These are phyloP conservation scores for Malacoctenus gilli DNA, from an alignment of 2,797 vertebrate genomes.

Conservation along the genomic window DNA sequence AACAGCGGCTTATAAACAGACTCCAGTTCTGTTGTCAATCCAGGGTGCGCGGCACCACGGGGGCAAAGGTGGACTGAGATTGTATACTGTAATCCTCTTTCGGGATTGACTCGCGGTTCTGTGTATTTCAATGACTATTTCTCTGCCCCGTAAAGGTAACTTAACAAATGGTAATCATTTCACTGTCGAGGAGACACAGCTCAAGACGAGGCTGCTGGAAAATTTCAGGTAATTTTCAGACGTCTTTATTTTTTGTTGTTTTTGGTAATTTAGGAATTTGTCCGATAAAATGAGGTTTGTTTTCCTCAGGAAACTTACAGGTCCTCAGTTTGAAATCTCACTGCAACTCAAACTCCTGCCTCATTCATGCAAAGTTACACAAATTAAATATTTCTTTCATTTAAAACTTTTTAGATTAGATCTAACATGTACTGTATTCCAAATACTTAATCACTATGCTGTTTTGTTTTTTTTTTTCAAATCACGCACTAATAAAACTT, in stretches of 20 bases:
- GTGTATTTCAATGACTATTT: constrained; percentile 34
- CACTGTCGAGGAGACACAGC: constrained; percentile 31
- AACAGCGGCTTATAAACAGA: constrained; percentile 71
- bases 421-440: constrained; percentile 29
- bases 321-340: constrained; percentile 11
- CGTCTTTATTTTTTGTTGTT: constrained; percentile 18
- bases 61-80: constrained; percentile 2
- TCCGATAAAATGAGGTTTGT: constrained; percentile 16
- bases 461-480: constrained; percentile 15
- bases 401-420: not conserved
- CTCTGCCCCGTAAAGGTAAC: constrained; percentile 22
- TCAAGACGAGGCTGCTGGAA: constrained; percentile 26
- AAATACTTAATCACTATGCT: constrained; percentile 9
- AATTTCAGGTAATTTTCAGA: constrained; percentile 27
- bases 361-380: not conserved
- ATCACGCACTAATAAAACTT: constrained; percentile 39
- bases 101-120: constrained; percentile 20
- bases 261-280: no score
- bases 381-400: constrained; percentile 3
- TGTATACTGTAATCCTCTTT: constrained; percentile 54
- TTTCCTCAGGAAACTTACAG: constrained; percentile 70
- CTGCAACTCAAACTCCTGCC: not conserved
- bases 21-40: constrained; percentile 13
- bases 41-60: constrained; percentile 10
- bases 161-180: no score